Evolutionary conservation across 2,113 vertebrate genomes (phyloP).

Genomic region (Coptodon bakossiorum): DNA sequence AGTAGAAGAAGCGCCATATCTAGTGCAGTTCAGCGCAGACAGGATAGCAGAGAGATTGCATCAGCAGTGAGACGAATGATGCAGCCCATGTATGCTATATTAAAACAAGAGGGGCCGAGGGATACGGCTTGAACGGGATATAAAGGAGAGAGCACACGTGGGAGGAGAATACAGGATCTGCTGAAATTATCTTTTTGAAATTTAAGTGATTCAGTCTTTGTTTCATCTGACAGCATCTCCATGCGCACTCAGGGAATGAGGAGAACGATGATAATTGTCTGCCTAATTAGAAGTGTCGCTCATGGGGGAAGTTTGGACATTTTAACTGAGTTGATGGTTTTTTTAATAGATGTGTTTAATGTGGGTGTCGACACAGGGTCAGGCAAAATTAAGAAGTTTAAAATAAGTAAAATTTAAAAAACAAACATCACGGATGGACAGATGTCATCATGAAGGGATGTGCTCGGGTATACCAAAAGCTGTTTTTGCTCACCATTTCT

Average conservation of each 20-base stretch:
- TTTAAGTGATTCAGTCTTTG: neutral
- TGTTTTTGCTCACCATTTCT: neutral
- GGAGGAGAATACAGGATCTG: neutral
- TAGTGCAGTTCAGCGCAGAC: neutral
- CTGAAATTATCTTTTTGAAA: neutral
- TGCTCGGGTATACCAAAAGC: neutral
- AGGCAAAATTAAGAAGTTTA: neutral
- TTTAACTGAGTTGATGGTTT: neutral
- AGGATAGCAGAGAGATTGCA: slow-evolving; percentile 25
- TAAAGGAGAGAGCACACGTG: neutral
- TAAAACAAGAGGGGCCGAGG: neutral
- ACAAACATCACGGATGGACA: neutral
- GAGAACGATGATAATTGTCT: neutral
- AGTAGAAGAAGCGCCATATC: neutral
- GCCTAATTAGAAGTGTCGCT: neutral
- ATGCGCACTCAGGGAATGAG: neutral
- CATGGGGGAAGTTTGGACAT: neutral
- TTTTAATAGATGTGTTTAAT: neutral
- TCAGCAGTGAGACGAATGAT: slow-evolving; percentile 31
- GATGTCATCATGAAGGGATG: neutral
- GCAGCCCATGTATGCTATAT: slow-evolving; percentile 14
- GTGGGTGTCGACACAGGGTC: neutral
- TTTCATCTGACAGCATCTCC: neutral
- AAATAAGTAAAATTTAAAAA: neutral
- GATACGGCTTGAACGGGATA: neutral